These are phyloP conservation scores for Gasterosteus aculeatus DNA, from an alignment of 2,113 vertebrate genomes.

Conservation along the genomic window DNA sequence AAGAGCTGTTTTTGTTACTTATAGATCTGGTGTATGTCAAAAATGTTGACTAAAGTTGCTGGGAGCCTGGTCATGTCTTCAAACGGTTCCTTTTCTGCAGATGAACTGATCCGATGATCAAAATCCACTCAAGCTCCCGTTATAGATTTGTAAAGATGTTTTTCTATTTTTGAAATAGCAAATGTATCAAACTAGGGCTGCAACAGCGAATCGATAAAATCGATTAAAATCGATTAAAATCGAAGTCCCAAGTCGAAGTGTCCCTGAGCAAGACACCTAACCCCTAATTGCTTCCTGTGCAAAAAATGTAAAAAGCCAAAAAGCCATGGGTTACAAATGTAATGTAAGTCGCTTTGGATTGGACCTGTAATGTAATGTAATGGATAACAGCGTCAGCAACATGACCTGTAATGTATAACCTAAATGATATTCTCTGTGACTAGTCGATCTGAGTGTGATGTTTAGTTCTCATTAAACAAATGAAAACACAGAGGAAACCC, in stretches of 20 bases:
- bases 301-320: too few relatives aligned
- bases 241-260: too few relatives aligned
- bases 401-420: too few relatives aligned
- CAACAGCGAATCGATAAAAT: too few relatives aligned
- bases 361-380: too few relatives aligned
- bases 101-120: too few relatives aligned
- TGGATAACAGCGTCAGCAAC: too few relatives aligned
- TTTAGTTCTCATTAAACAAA: slow-evolving; percentile 61
- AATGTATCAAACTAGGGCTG: background rate
- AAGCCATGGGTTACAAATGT: too few relatives aligned
- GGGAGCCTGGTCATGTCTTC: background rate
- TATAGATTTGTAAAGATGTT: background rate
- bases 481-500: background rate
- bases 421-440: background rate
- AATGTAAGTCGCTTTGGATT: too few relatives aligned
- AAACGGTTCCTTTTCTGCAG: background rate
- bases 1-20: background rate
- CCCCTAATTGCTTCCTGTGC: too few relatives aligned
- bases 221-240: too few relatives aligned
- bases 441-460: slow-evolving; percentile 14
- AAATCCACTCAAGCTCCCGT: background rate
- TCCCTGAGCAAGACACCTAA: too few relatives aligned
- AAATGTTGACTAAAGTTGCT: background rate
- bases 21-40: background rate
- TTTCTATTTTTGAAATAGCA: background rate